These are phyloP conservation scores for Mormyrops boulengeri DNA, from an alignment of 2,797 vertebrate genomes.

Conservation along the genomic window DNA sequence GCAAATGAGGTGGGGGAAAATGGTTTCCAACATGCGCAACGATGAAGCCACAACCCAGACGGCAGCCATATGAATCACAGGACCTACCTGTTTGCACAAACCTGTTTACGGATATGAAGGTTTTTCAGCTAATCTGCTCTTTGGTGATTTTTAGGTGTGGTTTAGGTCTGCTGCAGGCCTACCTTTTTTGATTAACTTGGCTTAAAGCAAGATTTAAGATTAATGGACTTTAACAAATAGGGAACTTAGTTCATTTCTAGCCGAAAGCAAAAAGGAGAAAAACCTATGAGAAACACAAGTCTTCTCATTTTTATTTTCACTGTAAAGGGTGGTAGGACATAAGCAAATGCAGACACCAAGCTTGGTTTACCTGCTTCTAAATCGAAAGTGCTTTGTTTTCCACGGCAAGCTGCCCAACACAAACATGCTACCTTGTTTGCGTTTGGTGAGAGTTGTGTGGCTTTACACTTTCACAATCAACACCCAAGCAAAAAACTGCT, in stretches of 20 bases:
- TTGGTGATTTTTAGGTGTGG: background rate
- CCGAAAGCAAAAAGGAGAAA: background rate
- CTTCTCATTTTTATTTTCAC: background rate
- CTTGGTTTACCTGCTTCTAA: background rate
- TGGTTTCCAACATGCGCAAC: background rate
- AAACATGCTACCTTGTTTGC: background rate
- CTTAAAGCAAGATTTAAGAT: background rate
- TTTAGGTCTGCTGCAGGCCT: background rate
- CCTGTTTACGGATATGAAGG: background rate
- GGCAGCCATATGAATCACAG: background rate
- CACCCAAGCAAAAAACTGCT: background rate
- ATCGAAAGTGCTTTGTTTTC: background rate
- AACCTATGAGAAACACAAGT: background rate
- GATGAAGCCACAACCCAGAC: background rate
- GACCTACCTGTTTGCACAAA: too few species aligned
- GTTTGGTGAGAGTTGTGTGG: background rate
- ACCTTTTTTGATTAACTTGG: background rate
- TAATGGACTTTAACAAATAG: background rate
- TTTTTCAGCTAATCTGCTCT: background rate
- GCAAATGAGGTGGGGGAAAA: background rate
- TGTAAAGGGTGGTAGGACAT: background rate
- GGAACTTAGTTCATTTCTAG: background rate
- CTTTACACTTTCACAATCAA: background rate
- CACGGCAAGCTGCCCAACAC: background rate
- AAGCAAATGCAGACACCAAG: background rate